Percentiles rank a stretch among this genome's conserved stretches.
Evolutionary conservation across 2,113 vertebrate genomes (phyloP).

Genomic region (Myotis davidii): DNA sequence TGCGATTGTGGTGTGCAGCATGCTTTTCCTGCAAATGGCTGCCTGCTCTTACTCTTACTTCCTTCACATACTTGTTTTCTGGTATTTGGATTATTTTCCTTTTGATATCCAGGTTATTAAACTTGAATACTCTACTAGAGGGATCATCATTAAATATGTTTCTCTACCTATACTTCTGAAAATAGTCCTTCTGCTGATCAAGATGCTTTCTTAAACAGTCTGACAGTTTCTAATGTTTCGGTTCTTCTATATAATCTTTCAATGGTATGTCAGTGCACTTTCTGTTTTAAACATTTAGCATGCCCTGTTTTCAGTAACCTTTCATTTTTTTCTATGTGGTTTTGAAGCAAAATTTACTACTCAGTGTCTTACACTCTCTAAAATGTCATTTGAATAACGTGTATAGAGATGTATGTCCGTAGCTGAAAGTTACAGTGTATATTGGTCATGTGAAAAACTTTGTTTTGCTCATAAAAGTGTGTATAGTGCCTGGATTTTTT

Average conservation of each 20-base stretch:
- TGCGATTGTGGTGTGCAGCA: slow-evolving; percentile 93
- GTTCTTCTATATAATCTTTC: slow-evolving; percentile 57
- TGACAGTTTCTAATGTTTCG: slow-evolving; percentile 73
- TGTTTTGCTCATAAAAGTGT: slow-evolving; percentile 49
- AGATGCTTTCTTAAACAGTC: slow-evolving; percentile 78
- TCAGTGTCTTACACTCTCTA: not conserved
- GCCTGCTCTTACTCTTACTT: slow-evolving; percentile 90
- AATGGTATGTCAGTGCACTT: slow-evolving; percentile 62
- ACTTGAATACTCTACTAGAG: slow-evolving; percentile 75
- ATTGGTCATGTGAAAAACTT: not conserved
- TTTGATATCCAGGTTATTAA: slow-evolving; percentile 76
- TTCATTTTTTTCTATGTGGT: slow-evolving; percentile 45
- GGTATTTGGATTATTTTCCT: slow-evolving; percentile 85
- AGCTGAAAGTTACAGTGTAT: not conserved
- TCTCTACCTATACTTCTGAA: slow-evolving; percentile 68
- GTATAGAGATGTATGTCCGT: not conserved
- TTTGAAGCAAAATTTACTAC: slow-evolving; percentile 52
- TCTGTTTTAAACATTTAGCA: slow-evolving; percentile 65
- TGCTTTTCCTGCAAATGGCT: slow-evolving; percentile 92
- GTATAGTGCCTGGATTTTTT: not conserved
- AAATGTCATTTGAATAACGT: not conserved
- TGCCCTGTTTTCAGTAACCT: slow-evolving; percentile 17
- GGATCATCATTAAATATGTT: slow-evolving; percentile 52
- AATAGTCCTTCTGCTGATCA: slow-evolving; percentile 69
- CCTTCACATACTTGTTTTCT: slow-evolving; percentile 85